Conservation (phyloP, 1,140 invertebrate genomes). For the Linepithema humile region DNA sequence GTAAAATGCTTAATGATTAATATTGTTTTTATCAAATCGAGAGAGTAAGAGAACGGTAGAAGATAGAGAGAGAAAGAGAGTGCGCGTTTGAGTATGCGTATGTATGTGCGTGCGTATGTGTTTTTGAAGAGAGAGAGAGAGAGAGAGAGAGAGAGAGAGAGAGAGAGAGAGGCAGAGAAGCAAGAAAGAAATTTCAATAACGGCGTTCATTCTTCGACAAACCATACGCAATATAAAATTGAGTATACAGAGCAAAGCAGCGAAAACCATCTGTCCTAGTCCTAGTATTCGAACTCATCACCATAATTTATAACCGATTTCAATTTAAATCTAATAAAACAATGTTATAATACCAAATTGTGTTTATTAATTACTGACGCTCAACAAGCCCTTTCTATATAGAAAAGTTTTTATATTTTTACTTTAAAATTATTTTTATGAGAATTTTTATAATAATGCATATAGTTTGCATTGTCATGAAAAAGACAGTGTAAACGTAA, state of each 20-base stretch:
- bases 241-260: conserved; percentile 71
- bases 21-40: conserved; percentile 33
- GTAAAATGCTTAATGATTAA: conserved; percentile 37
- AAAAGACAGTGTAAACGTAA: too few relatives aligned
- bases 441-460: too few relatives aligned
- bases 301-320: conserved; percentile 76
- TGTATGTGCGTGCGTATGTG: neutral
- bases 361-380: neutral
- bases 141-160: neutral
- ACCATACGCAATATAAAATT: conserved; percentile 69
- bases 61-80: neutral
- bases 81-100: neutral
- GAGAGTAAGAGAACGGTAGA: neutral
- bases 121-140: neutral
- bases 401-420: neutral
- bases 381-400: neutral
- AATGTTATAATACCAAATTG: conserved; percentile 67
- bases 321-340: conserved; percentile 76
- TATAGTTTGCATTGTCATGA: too few relatives aligned
- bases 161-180: neutral
- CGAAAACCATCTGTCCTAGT: conserved; percentile 76
- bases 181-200: conserved; percentile 49
- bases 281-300: conserved; percentile 76
- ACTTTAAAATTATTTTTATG: neutral
- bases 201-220: conserved; percentile 64